Evolutionary conservation across 2,888 invertebrate genomes (phyloP), one percentile per base, ranked within the genome.

Genomic region (Pteria penguin): DNA sequence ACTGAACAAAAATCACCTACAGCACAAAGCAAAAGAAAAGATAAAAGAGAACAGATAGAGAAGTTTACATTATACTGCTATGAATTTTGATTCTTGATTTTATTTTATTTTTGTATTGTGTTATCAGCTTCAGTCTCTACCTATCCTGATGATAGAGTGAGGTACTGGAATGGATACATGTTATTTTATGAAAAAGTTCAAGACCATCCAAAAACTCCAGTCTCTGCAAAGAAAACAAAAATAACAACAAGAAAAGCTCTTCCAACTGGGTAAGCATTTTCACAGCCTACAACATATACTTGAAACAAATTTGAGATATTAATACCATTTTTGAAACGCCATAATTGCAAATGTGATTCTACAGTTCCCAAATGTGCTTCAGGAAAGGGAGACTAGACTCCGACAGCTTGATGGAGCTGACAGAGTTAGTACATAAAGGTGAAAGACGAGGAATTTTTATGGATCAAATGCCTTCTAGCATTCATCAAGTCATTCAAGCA

Each of bases 121-220:
- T 18, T 57, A 58, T 33, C 45, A 45, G 45, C n/a, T 75, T n/a
- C 72, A 88, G 89, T 83, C 22, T 87, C 81, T 67, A 85, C 89
- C 18, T 91, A 92, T 80, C 93, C 93, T 14, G 93, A 93, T 80
- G 93, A 93, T 57, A 86, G 93, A 3, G 89, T 92, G 27, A 87
- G 93, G 1, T 93, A 93, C 86, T 94, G 93, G 93, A 94, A 93
- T 88, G 93, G 92, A 26, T 94, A 94, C 82, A 92, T 94, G 90
- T 87, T 94, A 73, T 93, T 93, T 82, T 94, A 94, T 86, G 93
- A 93, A 76, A 88, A 90, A 66, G 84, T 90, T 72, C 92, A 92
- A 69, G 92, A 92, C 61, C 83, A 83, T 55, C 83, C 84, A 57
- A 83, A 86, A 66, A 88, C 88, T 0, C 89, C 90, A 26, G 78